Conservation (phyloP, 2,888 invertebrate species). For the Thereva unica region DNA sequence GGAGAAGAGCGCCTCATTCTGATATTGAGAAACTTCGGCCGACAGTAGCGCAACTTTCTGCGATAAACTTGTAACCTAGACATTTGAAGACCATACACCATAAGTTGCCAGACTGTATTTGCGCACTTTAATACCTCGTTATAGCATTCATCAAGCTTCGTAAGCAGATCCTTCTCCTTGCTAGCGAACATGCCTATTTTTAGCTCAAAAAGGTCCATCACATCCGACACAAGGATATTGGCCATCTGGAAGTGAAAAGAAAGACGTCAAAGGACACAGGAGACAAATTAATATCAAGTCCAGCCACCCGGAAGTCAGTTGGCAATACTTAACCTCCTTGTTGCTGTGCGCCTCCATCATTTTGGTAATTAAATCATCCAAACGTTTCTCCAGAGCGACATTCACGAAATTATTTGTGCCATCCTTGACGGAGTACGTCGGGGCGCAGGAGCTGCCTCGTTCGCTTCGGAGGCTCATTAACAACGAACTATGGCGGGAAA, state of each 20-base stretch:
- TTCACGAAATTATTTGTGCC: background rate
- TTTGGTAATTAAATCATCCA: conserved; percentile 27
- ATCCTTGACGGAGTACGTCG: background rate
- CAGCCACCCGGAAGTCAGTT: background rate
- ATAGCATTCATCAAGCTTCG: conserved; percentile 40
- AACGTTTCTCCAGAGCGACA: conserved; percentile 10
- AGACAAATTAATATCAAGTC: background rate
- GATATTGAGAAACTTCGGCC: conserved; percentile 41
- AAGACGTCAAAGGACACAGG: background rate
- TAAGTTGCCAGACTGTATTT: background rate
- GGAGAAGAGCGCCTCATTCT: conserved; percentile 34
- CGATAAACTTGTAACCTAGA: conserved; percentile 39
- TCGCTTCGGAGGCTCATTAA: background rate
- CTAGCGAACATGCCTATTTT: conserved; percentile 38
- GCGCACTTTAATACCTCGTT: conserved; percentile 20
- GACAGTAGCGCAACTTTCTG: conserved; percentile 39
- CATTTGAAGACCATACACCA: conserved; percentile 1
- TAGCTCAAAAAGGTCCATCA: conserved; percentile 42
- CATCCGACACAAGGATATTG: conserved; percentile 38
- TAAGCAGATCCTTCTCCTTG: conserved; percentile 38
- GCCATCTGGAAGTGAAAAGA: conserved; percentile 29
- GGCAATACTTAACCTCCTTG: conserved; percentile 20
- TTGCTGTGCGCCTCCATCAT: conserved; percentile 19
- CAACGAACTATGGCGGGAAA: conserved; percentile 5
- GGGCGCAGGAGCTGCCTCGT: background rate